phyloP scores from a whole-genome alignment of 2,797 vertebrate genomes.

The Spinus pinus region DNA sequence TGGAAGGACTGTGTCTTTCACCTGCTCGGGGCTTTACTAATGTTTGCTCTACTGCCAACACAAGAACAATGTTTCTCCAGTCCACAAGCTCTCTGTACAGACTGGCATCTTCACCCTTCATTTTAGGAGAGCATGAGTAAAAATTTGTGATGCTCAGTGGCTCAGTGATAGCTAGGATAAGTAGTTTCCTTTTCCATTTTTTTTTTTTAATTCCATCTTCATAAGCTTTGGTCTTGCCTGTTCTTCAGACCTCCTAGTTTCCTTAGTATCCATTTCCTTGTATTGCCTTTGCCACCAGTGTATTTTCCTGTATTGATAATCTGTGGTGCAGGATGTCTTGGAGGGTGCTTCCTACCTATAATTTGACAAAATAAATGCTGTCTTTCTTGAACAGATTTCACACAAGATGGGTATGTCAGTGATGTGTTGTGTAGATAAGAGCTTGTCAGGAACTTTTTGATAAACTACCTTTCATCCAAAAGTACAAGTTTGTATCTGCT shows the following conservation, averaged over 20 bases:
- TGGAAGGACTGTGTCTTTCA: background rate
- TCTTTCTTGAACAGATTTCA: background rate
- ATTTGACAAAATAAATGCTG: background rate
- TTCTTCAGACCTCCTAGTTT: background rate
- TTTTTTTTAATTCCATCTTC: background rate
- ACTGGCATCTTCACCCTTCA: background rate
- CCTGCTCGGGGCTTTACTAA: background rate
- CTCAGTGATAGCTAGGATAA: background rate
- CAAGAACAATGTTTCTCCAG: background rate
- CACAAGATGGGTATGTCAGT: background rate
- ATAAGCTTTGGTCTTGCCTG: background rate
- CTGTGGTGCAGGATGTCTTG: background rate
- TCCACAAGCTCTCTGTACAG: background rate
- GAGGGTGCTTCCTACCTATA: background rate
- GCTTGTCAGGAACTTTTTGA: slow-evolving; percentile 17
- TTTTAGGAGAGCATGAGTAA: background rate
- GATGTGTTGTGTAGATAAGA: background rate
- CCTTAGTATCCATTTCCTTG: background rate
- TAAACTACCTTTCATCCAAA: background rate
- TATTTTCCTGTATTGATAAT: background rate
- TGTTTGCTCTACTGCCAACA: background rate
- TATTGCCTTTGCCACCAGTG: background rate
- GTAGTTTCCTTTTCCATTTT: background rate
- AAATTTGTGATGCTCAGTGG: background rate
- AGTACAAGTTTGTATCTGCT: background rate